phyloP scores from a whole-genome alignment of 2,113 vertebrate species.

The Mixornis gularis region DNA sequence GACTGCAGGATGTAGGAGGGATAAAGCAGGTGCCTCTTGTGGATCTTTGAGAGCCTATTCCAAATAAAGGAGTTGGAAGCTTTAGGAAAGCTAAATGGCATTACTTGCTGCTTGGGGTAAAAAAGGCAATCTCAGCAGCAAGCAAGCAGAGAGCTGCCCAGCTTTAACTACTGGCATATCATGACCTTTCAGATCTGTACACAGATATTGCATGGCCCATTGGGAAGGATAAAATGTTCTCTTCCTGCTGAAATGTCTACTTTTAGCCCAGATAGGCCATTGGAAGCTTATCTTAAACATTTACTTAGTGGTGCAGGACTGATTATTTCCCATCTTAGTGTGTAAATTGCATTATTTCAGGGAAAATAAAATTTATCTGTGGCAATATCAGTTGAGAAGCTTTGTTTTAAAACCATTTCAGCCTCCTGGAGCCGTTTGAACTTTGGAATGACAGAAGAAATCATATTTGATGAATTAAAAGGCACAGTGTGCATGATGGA shows the following conservation, averaged over 20 bases:
- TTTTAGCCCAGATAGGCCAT: neutral
- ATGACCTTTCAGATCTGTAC: neutral
- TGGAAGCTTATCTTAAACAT: neutral
- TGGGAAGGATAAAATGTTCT: neutral
- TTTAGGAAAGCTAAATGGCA: neutral
- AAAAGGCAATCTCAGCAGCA: neutral
- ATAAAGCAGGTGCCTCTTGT: neutral
- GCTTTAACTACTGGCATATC: neutral
- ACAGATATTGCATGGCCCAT: neutral
- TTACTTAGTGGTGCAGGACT: neutral
- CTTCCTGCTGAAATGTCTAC: neutral
- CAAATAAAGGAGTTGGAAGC: neutral
- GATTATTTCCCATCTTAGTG: neutral
- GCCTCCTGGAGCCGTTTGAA: neutral
- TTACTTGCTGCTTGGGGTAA: neutral
- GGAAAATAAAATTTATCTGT: neutral
- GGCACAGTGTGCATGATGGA: neutral
- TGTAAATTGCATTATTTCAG: neutral
- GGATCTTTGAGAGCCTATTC: neutral
- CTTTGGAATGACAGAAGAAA: neutral
- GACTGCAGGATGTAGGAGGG: neutral
- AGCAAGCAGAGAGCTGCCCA: neutral
- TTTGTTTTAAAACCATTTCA: neutral
- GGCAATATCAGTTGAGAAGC: neutral
- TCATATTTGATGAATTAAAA: conserved; percentile 1